phyloP scores from a whole-genome alignment of 2,113 vertebrate genomes.

The Chroicocephalus ridibundus region DNA sequence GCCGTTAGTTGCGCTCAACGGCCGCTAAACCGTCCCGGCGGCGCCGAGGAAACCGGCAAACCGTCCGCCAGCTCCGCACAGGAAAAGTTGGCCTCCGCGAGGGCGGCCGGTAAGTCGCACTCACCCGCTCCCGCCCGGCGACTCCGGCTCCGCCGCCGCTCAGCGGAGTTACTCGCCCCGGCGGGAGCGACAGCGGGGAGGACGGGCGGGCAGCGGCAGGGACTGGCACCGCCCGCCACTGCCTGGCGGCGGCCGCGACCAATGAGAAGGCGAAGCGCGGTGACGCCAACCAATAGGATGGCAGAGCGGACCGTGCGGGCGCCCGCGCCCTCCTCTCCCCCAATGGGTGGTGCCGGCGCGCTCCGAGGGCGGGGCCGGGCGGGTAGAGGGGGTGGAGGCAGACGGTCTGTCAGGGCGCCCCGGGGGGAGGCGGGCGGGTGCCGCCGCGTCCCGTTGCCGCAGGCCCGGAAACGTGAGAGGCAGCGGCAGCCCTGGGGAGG shows the following conservation, averaged over 20 bases:
- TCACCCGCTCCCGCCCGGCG: constrained; percentile 18
- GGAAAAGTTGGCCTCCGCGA: constrained; percentile 1
- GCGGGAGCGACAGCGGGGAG: neutral
- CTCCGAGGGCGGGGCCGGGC: neutral
- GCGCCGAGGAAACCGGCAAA: neutral
- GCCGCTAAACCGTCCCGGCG: neutral
- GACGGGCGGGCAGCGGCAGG: neutral
- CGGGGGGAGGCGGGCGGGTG: no score
- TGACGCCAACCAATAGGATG: neutral
- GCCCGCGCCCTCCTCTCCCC: neutral
- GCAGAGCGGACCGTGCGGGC: neutral
- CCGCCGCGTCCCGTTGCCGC: neutral
- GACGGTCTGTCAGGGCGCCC: neutral
- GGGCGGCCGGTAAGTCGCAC: neutral
- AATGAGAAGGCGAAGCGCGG: neutral
- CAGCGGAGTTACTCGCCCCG: constrained; percentile 55
- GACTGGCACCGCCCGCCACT: neutral
- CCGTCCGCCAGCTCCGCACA: neutral
- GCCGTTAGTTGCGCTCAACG: neutral
- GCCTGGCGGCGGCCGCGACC: neutral
- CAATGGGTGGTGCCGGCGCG: neutral
- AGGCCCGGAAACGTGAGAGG: neutral
- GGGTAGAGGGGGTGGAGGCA: no score
- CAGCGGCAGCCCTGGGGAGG: neutral
- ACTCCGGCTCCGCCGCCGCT: neutral